These are phyloP conservation scores for Zaprionus tsacasi DNA, from an alignment of 1,140 invertebrate genomes.

Conservation along the genomic window DNA sequence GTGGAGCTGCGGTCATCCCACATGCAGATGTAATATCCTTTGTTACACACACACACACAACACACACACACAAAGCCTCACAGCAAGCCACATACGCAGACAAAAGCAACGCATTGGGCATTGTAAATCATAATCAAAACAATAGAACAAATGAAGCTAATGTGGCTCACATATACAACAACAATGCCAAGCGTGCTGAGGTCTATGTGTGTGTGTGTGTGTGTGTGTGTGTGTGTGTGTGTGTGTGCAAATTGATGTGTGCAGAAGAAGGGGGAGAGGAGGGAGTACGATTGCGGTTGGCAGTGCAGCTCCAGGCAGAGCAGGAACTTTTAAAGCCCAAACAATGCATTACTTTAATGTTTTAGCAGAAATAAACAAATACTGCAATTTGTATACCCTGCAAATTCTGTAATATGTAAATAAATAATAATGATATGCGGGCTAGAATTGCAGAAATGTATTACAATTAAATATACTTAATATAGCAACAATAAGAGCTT, in stretches of 20 bases:
- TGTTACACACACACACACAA: constrained; percentile 50
- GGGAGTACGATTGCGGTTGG: constrained; percentile 9
- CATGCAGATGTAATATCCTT: constrained; percentile 68
- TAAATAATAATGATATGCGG: background rate
- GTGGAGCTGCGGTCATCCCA: constrained; percentile 37
- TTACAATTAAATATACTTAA: background rate
- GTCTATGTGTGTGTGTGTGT: background rate
- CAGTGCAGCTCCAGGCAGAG: constrained; percentile 8
- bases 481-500: background rate
- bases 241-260: background rate
- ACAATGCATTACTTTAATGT: constrained; percentile 4
- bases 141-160: constrained; percentile 83
- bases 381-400: background rate
- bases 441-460: background rate
- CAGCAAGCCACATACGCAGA: constrained; percentile 26
- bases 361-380: background rate
- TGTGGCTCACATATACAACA: constrained; percentile 61
- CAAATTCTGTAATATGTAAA: background rate
- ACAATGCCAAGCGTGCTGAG: background rate
- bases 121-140: constrained; percentile 83
- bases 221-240: background rate
- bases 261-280: background rate
- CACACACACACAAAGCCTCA: constrained; percentile 14
- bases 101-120: constrained; percentile 77
- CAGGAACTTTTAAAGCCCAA: constrained; percentile 45